Evolutionary conservation across 1,140 invertebrate genomes (phyloP).

Genomic region (Lepidurus apus): DNA sequence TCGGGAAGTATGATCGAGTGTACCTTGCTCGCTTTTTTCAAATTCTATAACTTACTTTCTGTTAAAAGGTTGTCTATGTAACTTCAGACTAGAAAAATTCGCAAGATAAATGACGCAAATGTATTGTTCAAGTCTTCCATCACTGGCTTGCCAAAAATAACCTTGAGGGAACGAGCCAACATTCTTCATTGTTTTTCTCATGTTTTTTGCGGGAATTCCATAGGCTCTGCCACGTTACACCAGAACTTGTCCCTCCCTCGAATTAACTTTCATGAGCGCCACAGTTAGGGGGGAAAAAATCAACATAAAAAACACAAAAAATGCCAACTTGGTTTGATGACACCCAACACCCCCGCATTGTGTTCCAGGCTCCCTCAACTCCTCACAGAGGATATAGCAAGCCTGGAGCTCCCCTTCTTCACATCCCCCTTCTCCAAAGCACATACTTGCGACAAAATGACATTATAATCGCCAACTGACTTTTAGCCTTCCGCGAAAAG

Average conservation of each 20-base stretch:
- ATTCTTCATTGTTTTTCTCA: background rate
- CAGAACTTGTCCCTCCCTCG: background rate
- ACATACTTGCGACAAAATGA: background rate
- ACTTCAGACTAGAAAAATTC: no score
- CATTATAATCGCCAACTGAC: background rate
- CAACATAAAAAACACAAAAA: background rate
- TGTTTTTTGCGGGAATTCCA: background rate
- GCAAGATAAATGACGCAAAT: slow-evolving; percentile 15
- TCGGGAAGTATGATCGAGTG: no score
- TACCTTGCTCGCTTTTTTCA: no score
- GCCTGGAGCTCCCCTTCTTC: slow-evolving; percentile 12
- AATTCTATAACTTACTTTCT: no score
- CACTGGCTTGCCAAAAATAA: slow-evolving; percentile 8
- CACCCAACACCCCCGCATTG: slow-evolving; percentile 12
- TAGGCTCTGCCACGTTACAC: background rate
- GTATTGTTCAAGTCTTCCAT: background rate
- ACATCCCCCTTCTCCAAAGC: slow-evolving; percentile 13
- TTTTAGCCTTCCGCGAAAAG: background rate
- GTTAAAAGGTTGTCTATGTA: no score
- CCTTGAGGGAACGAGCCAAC: background rate
- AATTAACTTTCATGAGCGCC: background rate
- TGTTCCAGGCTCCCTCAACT: slow-evolving; percentile 13
- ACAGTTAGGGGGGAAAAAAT: background rate
- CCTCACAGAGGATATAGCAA: slow-evolving; percentile 21
- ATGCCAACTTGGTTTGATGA: slow-evolving; percentile 18